Percentiles rank a stretch among this genome's conserved stretches.
Evolutionary conservation across 2,888 invertebrate species (phyloP).

Genomic region (Chrysina gloriosa): DNA sequence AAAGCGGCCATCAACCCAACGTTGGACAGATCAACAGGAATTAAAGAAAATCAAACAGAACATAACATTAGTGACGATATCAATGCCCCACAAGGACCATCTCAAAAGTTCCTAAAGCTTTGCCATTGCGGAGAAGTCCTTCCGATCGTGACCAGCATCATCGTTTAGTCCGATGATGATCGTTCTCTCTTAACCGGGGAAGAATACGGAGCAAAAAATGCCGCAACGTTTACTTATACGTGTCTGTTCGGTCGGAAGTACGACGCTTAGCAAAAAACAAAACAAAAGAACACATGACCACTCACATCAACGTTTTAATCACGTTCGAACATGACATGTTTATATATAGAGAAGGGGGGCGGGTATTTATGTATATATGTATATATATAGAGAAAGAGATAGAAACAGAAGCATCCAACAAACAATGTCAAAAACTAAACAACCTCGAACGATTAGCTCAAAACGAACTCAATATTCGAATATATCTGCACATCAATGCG

Average conservation of each 20-base stretch:
- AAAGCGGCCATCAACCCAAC: constrained; percentile 75
- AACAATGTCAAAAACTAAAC: constrained; percentile 54
- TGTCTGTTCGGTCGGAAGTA: constrained; percentile 1
- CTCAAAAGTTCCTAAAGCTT: constrained; percentile 89
- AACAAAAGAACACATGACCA: constrained; percentile 61
- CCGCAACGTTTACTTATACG: too few species aligned
- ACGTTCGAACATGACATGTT: background rate
- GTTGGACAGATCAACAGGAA: constrained; percentile 66
- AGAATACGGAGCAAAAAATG: too few species aligned
- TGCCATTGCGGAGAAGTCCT: constrained; percentile 56
- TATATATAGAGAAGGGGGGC: constrained; percentile 2
- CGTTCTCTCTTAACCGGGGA: background rate
- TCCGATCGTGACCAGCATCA: constrained; percentile 50
- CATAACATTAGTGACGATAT: constrained; percentile 71
- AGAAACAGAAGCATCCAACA: constrained; percentile 63
- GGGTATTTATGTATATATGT: constrained; percentile 36
- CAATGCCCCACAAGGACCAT: constrained; percentile 81
- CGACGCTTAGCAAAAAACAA: constrained; percentile 13
- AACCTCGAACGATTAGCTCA: constrained; percentile 47
- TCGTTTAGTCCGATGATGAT: too few species aligned
- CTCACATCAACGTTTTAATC: constrained; percentile 53
- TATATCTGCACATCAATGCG: constrained; percentile 56
- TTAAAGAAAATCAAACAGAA: constrained; percentile 72
- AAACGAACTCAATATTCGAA: constrained; percentile 30
- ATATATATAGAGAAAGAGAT: constrained; percentile 52